Evolutionary conservation across 2,888 invertebrate genomes (phyloP), one percentile per base, ranked within the genome.

Genomic region (Euclidia mi): DNA sequence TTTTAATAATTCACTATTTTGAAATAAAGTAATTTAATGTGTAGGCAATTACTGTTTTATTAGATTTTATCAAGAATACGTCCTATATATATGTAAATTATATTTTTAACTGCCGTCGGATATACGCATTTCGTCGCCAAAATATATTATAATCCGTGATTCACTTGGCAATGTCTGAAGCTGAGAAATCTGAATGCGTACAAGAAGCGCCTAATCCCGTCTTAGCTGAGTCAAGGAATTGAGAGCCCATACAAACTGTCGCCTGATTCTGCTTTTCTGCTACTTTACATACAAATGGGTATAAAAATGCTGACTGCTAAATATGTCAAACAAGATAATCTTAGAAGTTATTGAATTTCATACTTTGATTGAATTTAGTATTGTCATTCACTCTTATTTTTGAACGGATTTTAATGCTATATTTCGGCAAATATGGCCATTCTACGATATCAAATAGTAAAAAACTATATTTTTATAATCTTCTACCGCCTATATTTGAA

Each of bases 171-270:
- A 70, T 71, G 56, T 66, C 66, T 74, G 68, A 71, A 73, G 65
- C 69, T 70, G 72, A 63, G 67, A 79, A 79, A 84, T 84, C 78
- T 81, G 79, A 80, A 87, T 82, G 87, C 87, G 88, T 89, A 81
- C 81, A 82, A 84, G 81, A 83, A 85, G 82, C 77, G 71, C 81
- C 82, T 91, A 89, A 91, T 90, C 91, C 88, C 76, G 79, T 75
- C 85, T 89, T 86, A 87, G 88, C 89, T 84, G 89, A 88, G 83
- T 85, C 82, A 72, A 82, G 81, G 80, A 85, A 89, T 87, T 80
- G 82, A 71, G 81, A 78, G 76, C 82, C 82, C 83, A 78, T 81
- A 84, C 78, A 82, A 81, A 83, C 77, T 77, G 81, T 75, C 79
- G 81, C 78, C 73, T 77, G 76, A 76, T 82, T 82, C 75, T 77